Conservation (phyloP, 2,113 vertebrate genomes). For the Cyprinodon variegatus region DNA sequence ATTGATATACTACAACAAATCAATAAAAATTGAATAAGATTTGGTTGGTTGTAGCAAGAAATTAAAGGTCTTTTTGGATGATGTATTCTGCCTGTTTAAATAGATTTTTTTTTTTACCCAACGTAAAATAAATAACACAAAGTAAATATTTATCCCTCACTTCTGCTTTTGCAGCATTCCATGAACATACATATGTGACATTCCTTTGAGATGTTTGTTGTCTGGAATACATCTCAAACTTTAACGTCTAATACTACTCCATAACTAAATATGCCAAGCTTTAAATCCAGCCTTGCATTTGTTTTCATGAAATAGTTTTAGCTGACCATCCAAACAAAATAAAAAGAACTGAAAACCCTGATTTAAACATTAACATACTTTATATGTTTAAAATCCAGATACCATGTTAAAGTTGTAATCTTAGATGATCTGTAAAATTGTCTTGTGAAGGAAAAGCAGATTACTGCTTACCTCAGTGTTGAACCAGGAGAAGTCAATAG, state of each 20-base stretch:
- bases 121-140: neutral
- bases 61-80: neutral
- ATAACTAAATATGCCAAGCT: neutral
- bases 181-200: neutral
- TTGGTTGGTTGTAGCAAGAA: no score
- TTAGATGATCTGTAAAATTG: neutral
- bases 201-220: neutral
- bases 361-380: neutral
- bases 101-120: neutral
- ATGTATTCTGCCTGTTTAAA: neutral
- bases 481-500: constrained; percentile 3
- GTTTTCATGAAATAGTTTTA: neutral
- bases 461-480: constrained; percentile 48
- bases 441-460: neutral
- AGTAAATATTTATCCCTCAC: neutral
- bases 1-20: neutral
- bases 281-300: neutral
- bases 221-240: neutral
- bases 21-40: neutral
- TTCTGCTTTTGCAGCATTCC: neutral
- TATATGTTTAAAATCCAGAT: neutral
- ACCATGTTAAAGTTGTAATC: neutral
- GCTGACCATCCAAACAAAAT: neutral
- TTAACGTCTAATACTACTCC: neutral
- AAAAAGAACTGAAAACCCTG: neutral